Percentiles rank a stretch among this genome's conserved stretches.
Conservation (phyloP, 2,888 invertebrate species). For the Coelopa pilipes region DNA sequence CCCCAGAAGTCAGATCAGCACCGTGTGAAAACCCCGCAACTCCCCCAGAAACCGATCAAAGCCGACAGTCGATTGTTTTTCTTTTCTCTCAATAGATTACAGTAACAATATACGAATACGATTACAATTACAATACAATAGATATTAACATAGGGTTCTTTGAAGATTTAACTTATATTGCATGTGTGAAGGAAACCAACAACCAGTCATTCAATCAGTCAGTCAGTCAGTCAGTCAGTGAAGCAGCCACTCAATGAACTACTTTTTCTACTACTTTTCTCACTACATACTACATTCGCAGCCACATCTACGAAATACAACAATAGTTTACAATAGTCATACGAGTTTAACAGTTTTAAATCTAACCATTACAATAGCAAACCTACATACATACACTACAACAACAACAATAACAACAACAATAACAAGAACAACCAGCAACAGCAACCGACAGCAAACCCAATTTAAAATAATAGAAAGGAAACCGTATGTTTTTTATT, state of each 20-base stretch:
- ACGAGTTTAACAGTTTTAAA: slow-evolving; percentile 22
- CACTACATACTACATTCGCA: slow-evolving; percentile 21
- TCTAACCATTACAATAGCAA: slow-evolving; percentile 15
- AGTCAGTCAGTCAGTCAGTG: not conserved
- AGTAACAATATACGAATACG: slow-evolving; percentile 2
- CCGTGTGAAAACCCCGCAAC: slow-evolving; percentile 40
- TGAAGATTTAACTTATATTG: slow-evolving; percentile 19
- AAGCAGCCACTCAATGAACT: not conserved
- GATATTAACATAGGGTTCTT: not conserved
- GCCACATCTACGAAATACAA: slow-evolving; percentile 12
- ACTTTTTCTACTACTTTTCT: slow-evolving; percentile 18
- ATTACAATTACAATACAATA: not conserved
- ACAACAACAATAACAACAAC: slow-evolving; percentile 35
- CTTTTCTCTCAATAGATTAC: slow-evolving; percentile 37
- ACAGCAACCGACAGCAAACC: not conserved
- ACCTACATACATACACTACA: slow-evolving; percentile 34
- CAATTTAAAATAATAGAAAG: too few species aligned
- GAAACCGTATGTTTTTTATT: slow-evolving; percentile 45
- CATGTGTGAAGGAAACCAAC: slow-evolving; percentile 18
- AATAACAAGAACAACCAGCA: slow-evolving; percentile 39
- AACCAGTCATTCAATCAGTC: slow-evolving; percentile 22
- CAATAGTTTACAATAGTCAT: slow-evolving; percentile 28
- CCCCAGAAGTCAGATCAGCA: too few species aligned
- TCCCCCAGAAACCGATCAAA: slow-evolving; percentile 67
- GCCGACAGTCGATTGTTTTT: slow-evolving; percentile 71